Conservation (phyloP, 2,888 invertebrate genomes). For the Harpagoxenus sublaevis region DNA sequence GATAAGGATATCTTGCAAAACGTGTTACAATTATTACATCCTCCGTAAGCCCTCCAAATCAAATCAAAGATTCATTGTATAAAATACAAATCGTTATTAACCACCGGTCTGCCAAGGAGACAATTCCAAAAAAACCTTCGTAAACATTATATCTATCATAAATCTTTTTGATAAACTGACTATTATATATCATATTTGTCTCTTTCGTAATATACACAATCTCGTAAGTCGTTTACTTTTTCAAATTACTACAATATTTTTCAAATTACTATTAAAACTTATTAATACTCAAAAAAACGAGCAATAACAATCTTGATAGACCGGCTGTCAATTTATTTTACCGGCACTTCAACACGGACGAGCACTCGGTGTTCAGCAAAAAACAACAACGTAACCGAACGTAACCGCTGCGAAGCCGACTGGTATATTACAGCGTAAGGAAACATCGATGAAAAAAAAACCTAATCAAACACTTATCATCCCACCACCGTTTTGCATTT, state of each 20-base stretch:
- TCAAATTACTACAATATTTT: too few species aligned
- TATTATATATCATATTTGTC: neutral
- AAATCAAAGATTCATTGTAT: constrained; percentile 17
- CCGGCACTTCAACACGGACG: constrained; percentile 14
- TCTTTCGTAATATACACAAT: neutral
- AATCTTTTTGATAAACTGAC: neutral
- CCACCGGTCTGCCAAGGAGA: constrained; percentile 23
- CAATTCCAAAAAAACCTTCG: neutral
- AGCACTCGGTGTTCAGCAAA: constrained; percentile 35
- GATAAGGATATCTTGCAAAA: neutral
- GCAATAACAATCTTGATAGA: constrained; percentile 17
- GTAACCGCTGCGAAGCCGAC: constrained; percentile 35
- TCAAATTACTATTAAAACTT: constrained; percentile 14
- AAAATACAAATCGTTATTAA: constrained; percentile 32
- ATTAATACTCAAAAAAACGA: constrained; percentile 16
- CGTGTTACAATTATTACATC: constrained; percentile 4
- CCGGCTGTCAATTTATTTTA: constrained; percentile 13
- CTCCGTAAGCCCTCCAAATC: neutral
- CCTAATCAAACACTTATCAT: constrained; percentile 40
- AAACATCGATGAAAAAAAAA: constrained; percentile 21
- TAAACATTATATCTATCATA: neutral
- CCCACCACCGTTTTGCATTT: constrained; percentile 76
- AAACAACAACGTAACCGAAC: constrained; percentile 32
- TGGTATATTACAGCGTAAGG: neutral
- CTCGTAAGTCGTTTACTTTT: constrained; percentile 8